Evolutionary conservation across 2,113 vertebrate species (phyloP), one percentile per base, ranked within the genome.

Genomic region (Cheirogaleus medius): DNA sequence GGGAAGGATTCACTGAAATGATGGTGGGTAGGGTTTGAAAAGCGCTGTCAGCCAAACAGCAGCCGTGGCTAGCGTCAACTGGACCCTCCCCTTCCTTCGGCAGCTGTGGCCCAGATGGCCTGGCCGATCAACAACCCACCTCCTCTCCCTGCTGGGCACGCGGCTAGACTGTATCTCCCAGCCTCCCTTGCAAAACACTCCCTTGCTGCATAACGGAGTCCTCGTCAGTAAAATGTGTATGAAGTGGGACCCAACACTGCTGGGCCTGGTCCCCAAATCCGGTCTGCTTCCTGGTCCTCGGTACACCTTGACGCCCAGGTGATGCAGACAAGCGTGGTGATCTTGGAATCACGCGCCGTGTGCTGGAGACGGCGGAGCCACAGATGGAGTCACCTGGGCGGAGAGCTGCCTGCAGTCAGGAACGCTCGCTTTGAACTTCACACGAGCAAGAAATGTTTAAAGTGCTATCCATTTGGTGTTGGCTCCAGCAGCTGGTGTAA

Each of bases 141-240:
- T 21, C 37, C 56, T 47, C 68, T 47, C 27, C 73, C 3, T 17
- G 6, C 37, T 27, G 47, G 52, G 44, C 37, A 3, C 0, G 0
- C 8, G 5, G 13, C 25, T 37, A 4, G 82, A 58, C 95, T 47
- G 15, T 47, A 52, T 49, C 78, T 66, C 82, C 82, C 47, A 71
- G 82, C 34, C 49, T 82, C 49, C 68, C 11, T 87, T 81, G 96
- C 34, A n/a, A n/a, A n/a, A n/a, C n/a, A n/a, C n/a, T n/a, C n/a
- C 1, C 0, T 14, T 42, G 15, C 20, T 20, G 5, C 0, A 0
- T 13, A 1, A 6, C 3, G 11, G 76, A 78, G 54, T 37, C 77
- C 91, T 37, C 21, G 27, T 58, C 58, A 17, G 23, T 8, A 69
- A 63, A 10, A 34, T 25, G 25, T 47, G 68, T 15, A 12, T 23